Evolutionary conservation across 2,797 vertebrate species (phyloP).

Genomic region (Anniella stebbinsi): DNA sequence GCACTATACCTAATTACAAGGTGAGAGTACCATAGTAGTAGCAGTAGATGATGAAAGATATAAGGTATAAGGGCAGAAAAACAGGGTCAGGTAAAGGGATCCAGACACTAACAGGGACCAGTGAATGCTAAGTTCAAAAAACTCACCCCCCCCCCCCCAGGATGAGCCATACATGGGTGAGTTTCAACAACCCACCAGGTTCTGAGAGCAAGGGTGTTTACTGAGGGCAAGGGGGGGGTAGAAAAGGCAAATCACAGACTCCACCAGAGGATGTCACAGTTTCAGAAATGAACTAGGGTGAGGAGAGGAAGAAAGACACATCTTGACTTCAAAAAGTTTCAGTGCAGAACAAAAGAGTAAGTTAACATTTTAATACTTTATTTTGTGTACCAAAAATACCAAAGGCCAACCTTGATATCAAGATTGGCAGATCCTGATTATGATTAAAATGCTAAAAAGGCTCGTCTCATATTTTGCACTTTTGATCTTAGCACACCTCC

Average conservation of each 20-base stretch:
- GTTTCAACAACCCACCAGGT: not conserved
- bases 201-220: not conserved
- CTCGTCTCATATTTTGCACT: accelerated
- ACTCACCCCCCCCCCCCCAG: not conserved
- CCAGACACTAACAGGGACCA: not conserved
- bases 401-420: not conserved
- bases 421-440: not conserved
- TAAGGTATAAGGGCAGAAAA: not conserved
- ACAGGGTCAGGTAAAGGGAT: not conserved
- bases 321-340: not conserved
- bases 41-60: not conserved
- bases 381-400: not conserved
- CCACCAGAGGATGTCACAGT: not conserved
- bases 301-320: not conserved
- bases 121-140: not conserved
- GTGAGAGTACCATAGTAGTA: not conserved
- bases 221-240: too few species aligned
- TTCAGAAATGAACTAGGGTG: not conserved
- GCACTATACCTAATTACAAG: not conserved
- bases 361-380: not conserved
- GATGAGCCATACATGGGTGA: not conserved
- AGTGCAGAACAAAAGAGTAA: not conserved
- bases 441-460: not conserved
- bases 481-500: not conserved
- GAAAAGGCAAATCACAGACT: not conserved